Percentiles rank a stretch among this genome's conserved stretches.
Conservation (phyloP, 2,113 vertebrate species). For the Ia io region DNA sequence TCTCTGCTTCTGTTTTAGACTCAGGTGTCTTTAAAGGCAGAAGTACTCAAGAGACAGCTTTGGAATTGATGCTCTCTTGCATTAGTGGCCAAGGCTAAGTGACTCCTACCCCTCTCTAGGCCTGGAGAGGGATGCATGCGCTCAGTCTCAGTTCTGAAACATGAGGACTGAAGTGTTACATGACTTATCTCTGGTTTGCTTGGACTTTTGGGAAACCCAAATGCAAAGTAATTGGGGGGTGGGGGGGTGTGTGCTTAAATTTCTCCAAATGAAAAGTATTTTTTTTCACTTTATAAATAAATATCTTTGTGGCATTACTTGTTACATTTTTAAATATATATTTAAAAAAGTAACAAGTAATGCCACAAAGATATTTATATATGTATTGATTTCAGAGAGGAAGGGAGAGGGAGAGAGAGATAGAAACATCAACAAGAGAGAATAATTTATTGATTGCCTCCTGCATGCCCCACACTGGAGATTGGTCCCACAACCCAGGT, state of each 20-base stretch:
- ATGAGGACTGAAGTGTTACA: neutral
- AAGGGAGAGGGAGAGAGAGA: too few species aligned
- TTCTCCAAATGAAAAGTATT: constrained; percentile 29
- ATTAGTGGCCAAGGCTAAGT: neutral
- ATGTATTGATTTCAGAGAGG: too few species aligned
- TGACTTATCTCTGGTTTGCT: neutral
- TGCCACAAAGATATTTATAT: too few species aligned
- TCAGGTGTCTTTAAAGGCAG: neutral
- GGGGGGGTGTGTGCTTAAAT: neutral
- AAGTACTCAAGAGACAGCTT: neutral
- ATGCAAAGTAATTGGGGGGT: neutral
- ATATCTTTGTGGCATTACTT: neutral
- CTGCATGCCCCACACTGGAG: too few species aligned
- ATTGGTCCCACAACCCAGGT: too few species aligned
- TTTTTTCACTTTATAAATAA: neutral
- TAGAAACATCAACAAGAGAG: too few species aligned
- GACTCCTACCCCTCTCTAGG: neutral
- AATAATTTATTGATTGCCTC: too few species aligned
- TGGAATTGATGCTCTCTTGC: neutral
- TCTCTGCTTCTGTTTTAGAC: neutral
- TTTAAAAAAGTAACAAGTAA: too few species aligned
- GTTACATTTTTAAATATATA: neutral
- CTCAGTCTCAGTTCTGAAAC: neutral
- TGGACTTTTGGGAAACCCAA: constrained; percentile 4
- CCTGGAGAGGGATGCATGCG: neutral